phyloP scores from a whole-genome alignment of 64 coral and sea anemone genomes.

The Dendrophyllia cribrosa region DNA sequence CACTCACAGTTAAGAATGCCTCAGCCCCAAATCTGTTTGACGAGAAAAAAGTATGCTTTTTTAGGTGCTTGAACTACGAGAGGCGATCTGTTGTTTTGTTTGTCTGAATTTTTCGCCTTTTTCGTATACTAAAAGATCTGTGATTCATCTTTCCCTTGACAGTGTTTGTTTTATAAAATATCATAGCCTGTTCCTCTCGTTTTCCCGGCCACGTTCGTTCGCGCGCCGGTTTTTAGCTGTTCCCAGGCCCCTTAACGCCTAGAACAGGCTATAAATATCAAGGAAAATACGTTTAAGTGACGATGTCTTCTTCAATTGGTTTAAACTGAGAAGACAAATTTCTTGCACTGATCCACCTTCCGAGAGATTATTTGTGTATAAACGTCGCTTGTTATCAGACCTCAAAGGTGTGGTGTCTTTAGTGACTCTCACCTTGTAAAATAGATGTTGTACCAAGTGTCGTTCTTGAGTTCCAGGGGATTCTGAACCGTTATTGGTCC shows the following conservation, averaged over 20 bases:
- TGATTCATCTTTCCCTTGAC: no score
- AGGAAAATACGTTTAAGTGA: no score
- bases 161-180: no score
- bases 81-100: neutral
- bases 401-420: neutral
- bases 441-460: slow-evolving; percentile 64
- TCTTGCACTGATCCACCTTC: no score
- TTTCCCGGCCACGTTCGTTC: no score
- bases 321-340: no score
- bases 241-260: no score
- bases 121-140: no score
- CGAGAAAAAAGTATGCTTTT: neutral
- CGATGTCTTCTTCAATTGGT: no score
- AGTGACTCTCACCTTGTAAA: slow-evolving; percentile 65
- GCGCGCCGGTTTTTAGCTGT: no score
- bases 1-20: slow-evolving; percentile 27
- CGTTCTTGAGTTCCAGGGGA: slow-evolving; percentile 54
- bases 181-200: no score
- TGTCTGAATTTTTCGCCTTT: neutral
- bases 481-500: slow-evolving; percentile 34
- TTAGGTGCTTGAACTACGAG: neutral
- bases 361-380: neutral
- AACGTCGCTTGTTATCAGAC: neutral
- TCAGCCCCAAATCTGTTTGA: neutral
- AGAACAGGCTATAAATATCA: no score